Evolutionary conservation across 2,113 vertebrate species (phyloP).

Genomic region (Formicarius rufipectus): DNA sequence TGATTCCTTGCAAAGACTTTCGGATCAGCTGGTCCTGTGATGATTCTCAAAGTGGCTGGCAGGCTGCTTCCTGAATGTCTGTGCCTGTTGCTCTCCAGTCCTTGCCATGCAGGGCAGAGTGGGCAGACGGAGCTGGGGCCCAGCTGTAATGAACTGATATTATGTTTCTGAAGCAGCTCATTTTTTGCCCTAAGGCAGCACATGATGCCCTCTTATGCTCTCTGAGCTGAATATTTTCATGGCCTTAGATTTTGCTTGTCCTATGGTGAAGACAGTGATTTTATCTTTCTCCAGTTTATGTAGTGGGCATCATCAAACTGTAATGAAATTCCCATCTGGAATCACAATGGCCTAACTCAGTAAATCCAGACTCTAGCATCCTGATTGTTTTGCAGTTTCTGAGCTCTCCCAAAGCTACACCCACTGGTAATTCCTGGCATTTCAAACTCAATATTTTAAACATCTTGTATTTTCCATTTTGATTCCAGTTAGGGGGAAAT

Average conservation of each 20-base stretch:
- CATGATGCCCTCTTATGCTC: background rate
- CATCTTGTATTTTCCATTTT: constrained; percentile 66
- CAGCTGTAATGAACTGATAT: background rate
- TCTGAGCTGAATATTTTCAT: background rate
- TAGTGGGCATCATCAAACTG: background rate
- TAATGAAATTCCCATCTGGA: constrained; percentile 20
- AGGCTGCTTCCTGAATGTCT: accelerated
- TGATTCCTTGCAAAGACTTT: background rate
- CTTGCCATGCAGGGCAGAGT: background rate
- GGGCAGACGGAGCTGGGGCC: background rate
- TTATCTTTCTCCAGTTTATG: background rate
- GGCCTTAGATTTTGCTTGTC: background rate
- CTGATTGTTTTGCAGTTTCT: constrained; percentile 1
- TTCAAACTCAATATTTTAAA: constrained; percentile 28
- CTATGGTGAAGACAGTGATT: background rate
- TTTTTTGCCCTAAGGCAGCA: background rate
- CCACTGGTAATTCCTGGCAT: constrained; percentile 33
- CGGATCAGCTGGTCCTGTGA: background rate
- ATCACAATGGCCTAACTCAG: background rate
- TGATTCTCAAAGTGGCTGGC: background rate
- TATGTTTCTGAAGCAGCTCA: background rate
- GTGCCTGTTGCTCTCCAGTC: background rate
- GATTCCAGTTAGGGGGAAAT: constrained; percentile 54
- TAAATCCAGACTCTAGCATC: background rate
- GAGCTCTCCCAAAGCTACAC: background rate